phyloP scores from a whole-genome alignment of 2,113 vertebrate species.

The Leptobrachium leishanense region DNA sequence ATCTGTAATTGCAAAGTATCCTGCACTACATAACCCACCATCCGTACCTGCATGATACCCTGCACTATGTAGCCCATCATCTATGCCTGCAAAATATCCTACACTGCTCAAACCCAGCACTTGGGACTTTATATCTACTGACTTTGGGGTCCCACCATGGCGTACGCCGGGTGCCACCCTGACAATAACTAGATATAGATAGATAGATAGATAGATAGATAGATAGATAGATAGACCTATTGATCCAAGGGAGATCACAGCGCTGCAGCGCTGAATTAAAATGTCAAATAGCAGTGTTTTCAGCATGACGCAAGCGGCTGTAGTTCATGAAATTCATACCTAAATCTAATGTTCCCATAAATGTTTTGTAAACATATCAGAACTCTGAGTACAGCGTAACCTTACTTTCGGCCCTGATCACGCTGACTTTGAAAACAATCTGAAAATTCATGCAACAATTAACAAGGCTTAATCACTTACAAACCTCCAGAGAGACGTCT shows the following conservation, averaged over 20 bases:
- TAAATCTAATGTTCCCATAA: slow-evolving; percentile 23
- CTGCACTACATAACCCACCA: too few relatives aligned
- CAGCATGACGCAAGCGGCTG: neutral
- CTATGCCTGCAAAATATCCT: too few relatives aligned
- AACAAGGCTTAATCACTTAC: slow-evolving; percentile 61
- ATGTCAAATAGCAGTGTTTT: slow-evolving; percentile 13
- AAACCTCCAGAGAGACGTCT: slow-evolving; percentile 60
- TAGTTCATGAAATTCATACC: slow-evolving; percentile 16
- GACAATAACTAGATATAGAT: too few relatives aligned
- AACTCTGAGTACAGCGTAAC: slow-evolving; percentile 32
- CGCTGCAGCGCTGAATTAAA: slow-evolving; percentile 3
- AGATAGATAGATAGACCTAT: neutral
- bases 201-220: too few relatives aligned
- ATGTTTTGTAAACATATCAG: slow-evolving; percentile 50
- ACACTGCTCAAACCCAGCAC: too few relatives aligned
- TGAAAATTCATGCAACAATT: slow-evolving; percentile 57
- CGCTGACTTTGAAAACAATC: slow-evolving; percentile 60
- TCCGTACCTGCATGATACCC: too few relatives aligned
- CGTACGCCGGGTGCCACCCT: too few relatives aligned
- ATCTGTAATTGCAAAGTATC: too few relatives aligned
- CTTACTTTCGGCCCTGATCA: slow-evolving; percentile 57
- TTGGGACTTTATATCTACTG: too few relatives aligned
- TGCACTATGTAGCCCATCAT: too few relatives aligned
- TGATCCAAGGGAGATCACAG: slow-evolving; percentile 5
- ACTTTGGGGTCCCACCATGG: too few relatives aligned